Percentiles rank a stretch among this genome's conserved stretches.
These are phyloP conservation scores for Chaunax sp. DNA, from an alignment of 2,797 vertebrate genomes.

Conservation along the genomic window DNA sequence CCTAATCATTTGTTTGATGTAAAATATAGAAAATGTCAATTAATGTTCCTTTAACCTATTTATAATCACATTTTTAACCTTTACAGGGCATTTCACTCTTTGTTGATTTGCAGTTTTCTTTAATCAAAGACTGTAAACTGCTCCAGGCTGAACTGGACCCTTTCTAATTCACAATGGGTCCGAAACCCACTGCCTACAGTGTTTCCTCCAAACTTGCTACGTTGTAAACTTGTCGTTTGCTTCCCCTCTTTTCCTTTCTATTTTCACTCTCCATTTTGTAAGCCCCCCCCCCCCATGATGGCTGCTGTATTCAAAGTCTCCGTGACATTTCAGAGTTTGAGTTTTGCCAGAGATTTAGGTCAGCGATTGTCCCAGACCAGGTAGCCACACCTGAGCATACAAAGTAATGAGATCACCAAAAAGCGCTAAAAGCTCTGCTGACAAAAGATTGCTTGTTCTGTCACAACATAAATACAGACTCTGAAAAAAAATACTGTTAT, in stretches of 20 bases:
- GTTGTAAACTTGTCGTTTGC: too few species aligned
- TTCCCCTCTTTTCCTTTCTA: background rate
- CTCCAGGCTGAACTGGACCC: too few species aligned
- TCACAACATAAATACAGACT: conserved; percentile 8
- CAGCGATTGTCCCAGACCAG: conserved; percentile 48
- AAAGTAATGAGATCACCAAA: conserved; percentile 26
- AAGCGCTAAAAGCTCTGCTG: conserved; percentile 5
- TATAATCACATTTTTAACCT: background rate
- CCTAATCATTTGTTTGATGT: background rate
- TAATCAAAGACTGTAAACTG: too few species aligned
- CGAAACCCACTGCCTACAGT: too few species aligned
- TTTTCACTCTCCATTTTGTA: background rate
- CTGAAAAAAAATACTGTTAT: conserved; percentile 1
- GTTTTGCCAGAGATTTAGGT: conserved; percentile 51
- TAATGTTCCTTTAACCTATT: too few species aligned
- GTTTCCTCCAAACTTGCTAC: background rate
- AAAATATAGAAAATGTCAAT: background rate
- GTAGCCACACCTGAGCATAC: conserved; percentile 56
- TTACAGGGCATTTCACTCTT: background rate
- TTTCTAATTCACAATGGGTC: too few species aligned
- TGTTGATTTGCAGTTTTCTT: too few species aligned
- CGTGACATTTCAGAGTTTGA: conserved; percentile 5
- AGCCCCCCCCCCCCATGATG: background rate
- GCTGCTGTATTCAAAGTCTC: background rate
- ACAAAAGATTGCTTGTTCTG: conserved; percentile 25